Evolutionary conservation across 1,140 invertebrate genomes (phyloP).

Genomic region (Pseudobourletiella spinata): DNA sequence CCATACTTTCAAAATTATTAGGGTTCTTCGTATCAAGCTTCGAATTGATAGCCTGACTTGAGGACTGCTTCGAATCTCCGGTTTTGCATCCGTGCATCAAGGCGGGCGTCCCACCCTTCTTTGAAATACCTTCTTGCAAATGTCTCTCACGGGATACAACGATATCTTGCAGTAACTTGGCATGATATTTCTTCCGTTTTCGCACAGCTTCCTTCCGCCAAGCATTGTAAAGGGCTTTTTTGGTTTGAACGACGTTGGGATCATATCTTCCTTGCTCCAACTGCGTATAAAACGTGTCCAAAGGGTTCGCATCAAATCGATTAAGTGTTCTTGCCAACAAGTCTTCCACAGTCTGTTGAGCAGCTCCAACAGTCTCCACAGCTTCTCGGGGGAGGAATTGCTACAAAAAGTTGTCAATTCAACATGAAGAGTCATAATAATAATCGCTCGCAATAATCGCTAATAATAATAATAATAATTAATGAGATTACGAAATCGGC

Average conservation of each 20-base stretch:
- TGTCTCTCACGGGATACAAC: constrained; percentile 18
- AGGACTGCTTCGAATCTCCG: too few relatives aligned
- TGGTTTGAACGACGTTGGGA: constrained; percentile 24
- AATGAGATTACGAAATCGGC: too few relatives aligned
- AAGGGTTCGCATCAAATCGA: constrained; percentile 23
- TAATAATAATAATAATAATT: too few relatives aligned
- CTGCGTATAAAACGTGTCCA: constrained; percentile 29
- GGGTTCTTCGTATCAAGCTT: too few relatives aligned
- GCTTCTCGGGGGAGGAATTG: constrained; percentile 26
- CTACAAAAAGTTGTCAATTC: too few relatives aligned
- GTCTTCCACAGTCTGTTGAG: constrained; percentile 24
- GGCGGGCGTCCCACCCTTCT: too few relatives aligned
- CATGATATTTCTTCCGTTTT: constrained; percentile 29
- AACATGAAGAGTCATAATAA: too few relatives aligned
- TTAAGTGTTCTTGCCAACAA: constrained; percentile 17
- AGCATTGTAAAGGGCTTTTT: constrained; percentile 16
- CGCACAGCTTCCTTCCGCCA: constrained; percentile 25
- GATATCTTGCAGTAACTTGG: constrained; percentile 29
- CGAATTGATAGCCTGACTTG: too few relatives aligned
- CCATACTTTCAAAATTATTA: constrained; percentile 7
- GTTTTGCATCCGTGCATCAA: too few relatives aligned
- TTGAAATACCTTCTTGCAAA: too few relatives aligned
- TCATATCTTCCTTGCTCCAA: constrained; percentile 27
- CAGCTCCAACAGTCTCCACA: constrained; percentile 7
- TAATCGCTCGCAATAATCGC: too few relatives aligned